Percentiles rank a stretch among this genome's conserved stretches.
These are phyloP conservation scores for Capitulum mitella DNA, from an alignment of 2,888 invertebrate species.

Conservation along the genomic window DNA sequence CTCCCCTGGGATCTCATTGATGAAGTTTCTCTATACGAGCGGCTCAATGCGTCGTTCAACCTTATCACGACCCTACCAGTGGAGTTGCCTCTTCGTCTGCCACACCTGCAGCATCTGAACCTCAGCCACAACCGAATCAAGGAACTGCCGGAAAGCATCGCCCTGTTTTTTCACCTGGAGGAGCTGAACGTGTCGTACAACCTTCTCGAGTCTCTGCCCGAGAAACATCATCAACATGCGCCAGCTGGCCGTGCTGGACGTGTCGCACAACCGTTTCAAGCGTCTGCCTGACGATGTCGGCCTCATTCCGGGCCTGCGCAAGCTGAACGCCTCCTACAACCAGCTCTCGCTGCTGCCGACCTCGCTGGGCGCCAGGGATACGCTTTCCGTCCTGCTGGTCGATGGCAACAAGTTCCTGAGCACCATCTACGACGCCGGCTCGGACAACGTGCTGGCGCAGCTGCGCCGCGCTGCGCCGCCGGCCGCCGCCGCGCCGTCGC, in stretches of 20 bases:
- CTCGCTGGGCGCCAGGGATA: neutral
- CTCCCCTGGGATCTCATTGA: slow-evolving; percentile 34
- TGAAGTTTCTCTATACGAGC: slow-evolving; percentile 34
- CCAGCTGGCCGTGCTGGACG: slow-evolving; percentile 31
- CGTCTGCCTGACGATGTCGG: slow-evolving; percentile 26
- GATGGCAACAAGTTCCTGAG: slow-evolving; percentile 22
- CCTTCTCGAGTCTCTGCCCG: slow-evolving; percentile 51
- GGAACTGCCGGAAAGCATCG: slow-evolving; percentile 61
- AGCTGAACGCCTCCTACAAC: slow-evolving; percentile 20
- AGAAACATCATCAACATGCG: slow-evolving; percentile 45
- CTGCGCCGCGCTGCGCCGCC: neutral
- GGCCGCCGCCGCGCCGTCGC: neutral
- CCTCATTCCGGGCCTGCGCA: neutral
- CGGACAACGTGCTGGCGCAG: slow-evolving; percentile 11
- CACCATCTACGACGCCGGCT: slow-evolving; percentile 7
- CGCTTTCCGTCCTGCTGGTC: neutral
- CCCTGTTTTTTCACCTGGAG: slow-evolving; percentile 54
- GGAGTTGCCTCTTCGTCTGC: slow-evolving; percentile 49
- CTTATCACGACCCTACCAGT: slow-evolving; percentile 33
- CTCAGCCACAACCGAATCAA: slow-evolving; percentile 63
- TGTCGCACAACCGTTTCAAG: slow-evolving; percentile 31
- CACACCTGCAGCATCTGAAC: slow-evolving; percentile 58
- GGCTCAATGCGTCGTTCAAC: slow-evolving; percentile 35
- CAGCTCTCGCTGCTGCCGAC: slow-evolving; percentile 5
- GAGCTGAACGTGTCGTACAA: slow-evolving; percentile 60